These are phyloP conservation scores for Danaus melanippus DNA, from an alignment of 1,140 invertebrate species.

Conservation along the genomic window DNA sequence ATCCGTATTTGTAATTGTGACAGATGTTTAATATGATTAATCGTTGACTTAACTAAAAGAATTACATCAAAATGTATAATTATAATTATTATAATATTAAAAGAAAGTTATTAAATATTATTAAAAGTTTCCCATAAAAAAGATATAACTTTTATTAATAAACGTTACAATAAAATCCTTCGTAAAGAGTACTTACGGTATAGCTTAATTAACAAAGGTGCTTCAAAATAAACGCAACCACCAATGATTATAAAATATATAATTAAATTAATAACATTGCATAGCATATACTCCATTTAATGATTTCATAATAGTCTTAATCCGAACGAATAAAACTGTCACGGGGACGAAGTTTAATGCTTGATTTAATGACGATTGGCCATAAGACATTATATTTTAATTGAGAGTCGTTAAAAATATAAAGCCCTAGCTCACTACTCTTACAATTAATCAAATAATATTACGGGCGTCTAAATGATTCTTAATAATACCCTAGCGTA, in stretches of 20 bases:
- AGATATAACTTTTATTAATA: too few relatives aligned
- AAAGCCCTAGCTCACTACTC: too few relatives aligned
- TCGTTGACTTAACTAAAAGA: too few relatives aligned
- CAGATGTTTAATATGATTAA: too few relatives aligned
- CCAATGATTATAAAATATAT: conserved; percentile 11
- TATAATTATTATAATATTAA: too few relatives aligned
- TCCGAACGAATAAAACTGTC: conserved; percentile 13
- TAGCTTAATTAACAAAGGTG: conserved; percentile 4
- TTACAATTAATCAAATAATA: too few relatives aligned
- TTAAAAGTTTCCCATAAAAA: too few relatives aligned
- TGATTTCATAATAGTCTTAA: conserved; percentile 10
- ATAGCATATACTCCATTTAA: conserved; percentile 5
- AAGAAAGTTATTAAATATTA: too few relatives aligned
- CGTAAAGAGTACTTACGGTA: conserved; percentile 3
- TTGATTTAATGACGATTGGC: conserved; percentile 19
- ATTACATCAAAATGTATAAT: too few relatives aligned
- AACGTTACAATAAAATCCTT: neutral
- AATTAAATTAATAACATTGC: conserved; percentile 11
- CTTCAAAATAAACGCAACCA: neutral
- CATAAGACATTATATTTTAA: conserved; percentile 11
- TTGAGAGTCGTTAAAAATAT: conserved; percentile 10
- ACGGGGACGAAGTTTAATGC: conserved; percentile 9
- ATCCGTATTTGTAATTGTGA: too few relatives aligned
- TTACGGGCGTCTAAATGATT: too few relatives aligned
- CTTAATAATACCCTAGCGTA: too few relatives aligned